Percentiles rank a stretch among this genome's conserved stretches.
These are phyloP conservation scores for Synchiropus splendidus DNA, from an alignment of 2,113 vertebrate species.

Conservation along the genomic window DNA sequence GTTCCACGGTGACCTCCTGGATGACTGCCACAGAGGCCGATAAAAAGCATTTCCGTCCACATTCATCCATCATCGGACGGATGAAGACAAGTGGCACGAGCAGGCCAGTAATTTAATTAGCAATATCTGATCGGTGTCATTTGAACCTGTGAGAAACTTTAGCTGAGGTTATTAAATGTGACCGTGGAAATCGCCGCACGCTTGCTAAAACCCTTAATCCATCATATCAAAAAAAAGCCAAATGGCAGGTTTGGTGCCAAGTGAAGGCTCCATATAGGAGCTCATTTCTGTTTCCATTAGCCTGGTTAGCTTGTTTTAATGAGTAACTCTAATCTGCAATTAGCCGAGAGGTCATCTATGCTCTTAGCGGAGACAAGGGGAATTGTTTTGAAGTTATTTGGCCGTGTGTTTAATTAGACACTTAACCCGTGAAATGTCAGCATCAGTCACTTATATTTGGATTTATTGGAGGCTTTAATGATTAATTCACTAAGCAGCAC, in stretches of 20 bases:
- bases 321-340: slow-evolving; percentile 68
- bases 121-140: slow-evolving; percentile 14
- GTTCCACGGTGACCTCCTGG: slow-evolving; percentile 29
- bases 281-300: slow-evolving; percentile 61
- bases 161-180: slow-evolving; percentile 14
- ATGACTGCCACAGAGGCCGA: slow-evolving; percentile 33
- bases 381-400: slow-evolving; percentile 60
- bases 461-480: too few relatives aligned
- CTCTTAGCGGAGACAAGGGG: slow-evolving; percentile 42
- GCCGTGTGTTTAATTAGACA: slow-evolving; percentile 61
- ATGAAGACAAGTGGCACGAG: slow-evolving; percentile 21
- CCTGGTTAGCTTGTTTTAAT: slow-evolving; percentile 67
- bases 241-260: slow-evolving; percentile 38
- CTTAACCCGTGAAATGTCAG: slow-evolving; percentile 63
- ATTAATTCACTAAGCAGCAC: too few relatives aligned
- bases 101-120: slow-evolving; percentile 33
- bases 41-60: slow-evolving; percentile 24
- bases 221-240: slow-evolving; percentile 35
- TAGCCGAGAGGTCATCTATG: slow-evolving; percentile 64
- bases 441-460: slow-evolving; percentile 37
- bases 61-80: slow-evolving; percentile 21
- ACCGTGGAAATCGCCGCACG: slow-evolving; percentile 4
- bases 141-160: slow-evolving; percentile 12
- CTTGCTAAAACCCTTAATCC: slow-evolving; percentile 5
- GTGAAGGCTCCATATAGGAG: slow-evolving; percentile 38